Evolutionary conservation across 2,888 invertebrate species (phyloP).

Genomic region (Aphrophora alni): DNA sequence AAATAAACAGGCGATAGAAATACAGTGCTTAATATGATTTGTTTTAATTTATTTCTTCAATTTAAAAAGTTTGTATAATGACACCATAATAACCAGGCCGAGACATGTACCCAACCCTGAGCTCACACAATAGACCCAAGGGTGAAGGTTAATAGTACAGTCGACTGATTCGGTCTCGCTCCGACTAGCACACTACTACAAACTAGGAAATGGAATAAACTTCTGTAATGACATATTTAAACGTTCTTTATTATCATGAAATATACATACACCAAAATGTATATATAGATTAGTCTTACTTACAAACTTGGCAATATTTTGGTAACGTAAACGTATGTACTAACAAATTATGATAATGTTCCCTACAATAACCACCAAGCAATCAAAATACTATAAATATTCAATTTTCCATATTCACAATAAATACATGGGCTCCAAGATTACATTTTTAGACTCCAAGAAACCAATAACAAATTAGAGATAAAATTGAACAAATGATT

Average conservation of each 20-base stretch:
- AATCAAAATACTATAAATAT: conserved; percentile 6
- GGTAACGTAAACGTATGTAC: not conserved
- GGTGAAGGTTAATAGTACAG: too few relatives aligned
- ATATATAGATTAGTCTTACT: conserved; percentile 11
- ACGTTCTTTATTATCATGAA: conserved; percentile 37
- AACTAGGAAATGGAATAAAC: too few relatives aligned
- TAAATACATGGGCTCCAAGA: conserved; percentile 1
- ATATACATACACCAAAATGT: conserved; percentile 42
- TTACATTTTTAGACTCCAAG: not conserved
- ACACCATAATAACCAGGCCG: too few relatives aligned
- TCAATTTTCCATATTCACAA: not conserved
- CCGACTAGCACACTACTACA: too few relatives aligned
- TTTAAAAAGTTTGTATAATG: too few relatives aligned
- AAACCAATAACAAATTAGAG: not conserved
- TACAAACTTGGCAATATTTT: not conserved
- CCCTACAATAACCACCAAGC: conserved; percentile 9
- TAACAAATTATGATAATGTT: not conserved
- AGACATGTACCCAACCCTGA: too few relatives aligned
- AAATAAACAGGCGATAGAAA: too few relatives aligned
- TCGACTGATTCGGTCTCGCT: too few relatives aligned
- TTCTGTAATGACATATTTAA: conserved; percentile 22
- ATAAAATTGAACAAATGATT: not conserved
- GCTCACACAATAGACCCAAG: too few relatives aligned
- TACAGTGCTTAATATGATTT: too few relatives aligned
- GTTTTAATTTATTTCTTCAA: too few relatives aligned